Base-by-base conservation (phyloP, 1,140 invertebrate genomes). In the Drosophila ercepeae region DNA sequence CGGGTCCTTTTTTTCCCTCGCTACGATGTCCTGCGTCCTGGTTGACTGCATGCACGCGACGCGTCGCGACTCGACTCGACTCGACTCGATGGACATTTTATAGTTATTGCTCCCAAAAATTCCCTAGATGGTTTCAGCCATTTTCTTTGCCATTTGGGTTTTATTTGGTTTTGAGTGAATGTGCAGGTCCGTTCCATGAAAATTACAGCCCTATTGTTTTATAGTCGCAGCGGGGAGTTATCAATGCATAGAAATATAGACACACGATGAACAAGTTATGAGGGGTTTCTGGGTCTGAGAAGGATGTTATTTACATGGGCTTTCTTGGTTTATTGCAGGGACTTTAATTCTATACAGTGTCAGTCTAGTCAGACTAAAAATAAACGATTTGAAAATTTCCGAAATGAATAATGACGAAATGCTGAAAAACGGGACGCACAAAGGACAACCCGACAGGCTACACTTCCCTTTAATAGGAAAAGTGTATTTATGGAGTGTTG, bases 101-200 rank as follows among this genome's bases (percentile, higher is more conserved):
- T 86, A 86, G 81, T 86, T 86, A 86, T 86, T 86, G 81, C 60
- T 29, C 57, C 73, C 60, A 86, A 70, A 70, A 86, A 86, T 86
- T 86, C 81, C 81, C 81, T 70, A 72, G 81, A 86, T 79, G 81
- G 73, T 53, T 81, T 73, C 67, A 77, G 61, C 81, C 71, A 84
- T 84, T 84, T 84, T 63, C 67, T 76, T 54, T 84, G 81, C 55
- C 55, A 70, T 84, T 86, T 79, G 61, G 51, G 68, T 79, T 84
- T 76, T 79, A 79, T 84, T 84, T 74, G 69, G 65, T 64, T 39
- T 78, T 70, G 60, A 45, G 69, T 64, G 77, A 65, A 73, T 77
- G 79, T 51, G 60, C 44, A 34, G 21, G 42, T 39, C 60, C 72
- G 51, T 60, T 36, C 63, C 52, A 70, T 70, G 72, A 42, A 86